phyloP scores from a whole-genome alignment of 2,797 vertebrate genomes.

The Acridotheres tristis region DNA sequence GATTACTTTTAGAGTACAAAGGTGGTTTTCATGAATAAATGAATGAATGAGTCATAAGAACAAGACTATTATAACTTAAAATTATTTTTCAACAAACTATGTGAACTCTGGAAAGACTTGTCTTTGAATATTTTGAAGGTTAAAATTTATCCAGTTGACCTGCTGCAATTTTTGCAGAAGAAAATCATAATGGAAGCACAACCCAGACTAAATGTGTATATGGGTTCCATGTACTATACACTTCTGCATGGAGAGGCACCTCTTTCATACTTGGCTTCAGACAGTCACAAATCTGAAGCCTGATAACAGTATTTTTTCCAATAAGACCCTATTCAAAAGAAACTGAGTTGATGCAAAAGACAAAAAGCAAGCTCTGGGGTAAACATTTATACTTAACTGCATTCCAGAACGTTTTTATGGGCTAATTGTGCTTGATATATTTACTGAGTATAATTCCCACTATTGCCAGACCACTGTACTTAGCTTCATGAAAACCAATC shows the following conservation, averaged over 20 bases:
- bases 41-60: background rate
- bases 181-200: background rate
- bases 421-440: background rate
- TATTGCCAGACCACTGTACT: background rate
- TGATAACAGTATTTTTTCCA: background rate
- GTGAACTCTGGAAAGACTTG: background rate
- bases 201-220: background rate
- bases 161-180: background rate
- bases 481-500: background rate
- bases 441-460: background rate
- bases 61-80: background rate
- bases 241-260: background rate
- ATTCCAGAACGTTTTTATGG: background rate
- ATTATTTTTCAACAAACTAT: background rate
- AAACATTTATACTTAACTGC: background rate
- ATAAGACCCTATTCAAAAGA: background rate
- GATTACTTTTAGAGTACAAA: background rate
- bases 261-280: background rate
- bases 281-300: background rate
- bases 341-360: background rate
- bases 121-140: background rate
- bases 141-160: background rate
- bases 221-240: accelerated
- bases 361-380: background rate
- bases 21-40: background rate